Conservation (phyloP, 1,140 invertebrate genomes). For the Bombus vancouverensis region DNA sequence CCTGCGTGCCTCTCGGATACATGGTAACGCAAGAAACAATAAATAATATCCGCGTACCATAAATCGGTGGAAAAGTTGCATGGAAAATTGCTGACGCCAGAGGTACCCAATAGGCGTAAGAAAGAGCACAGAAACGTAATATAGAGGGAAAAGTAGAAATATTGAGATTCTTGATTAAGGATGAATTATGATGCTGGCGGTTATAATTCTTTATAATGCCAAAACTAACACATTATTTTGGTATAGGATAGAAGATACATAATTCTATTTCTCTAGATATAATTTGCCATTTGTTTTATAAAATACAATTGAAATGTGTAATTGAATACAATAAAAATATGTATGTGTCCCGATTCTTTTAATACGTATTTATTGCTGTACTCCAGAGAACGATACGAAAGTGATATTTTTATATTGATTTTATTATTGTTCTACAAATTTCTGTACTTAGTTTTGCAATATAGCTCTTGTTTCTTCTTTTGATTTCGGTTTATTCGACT, state of each 20-base stretch:
- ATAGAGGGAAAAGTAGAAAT: not conserved
- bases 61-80: not conserved
- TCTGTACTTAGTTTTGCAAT: not conserved
- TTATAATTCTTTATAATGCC: not conserved
- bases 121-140: not conserved
- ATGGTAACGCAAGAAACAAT: constrained; percentile 17
- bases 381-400: not conserved
- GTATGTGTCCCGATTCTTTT: no score
- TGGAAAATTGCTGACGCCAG: not conserved
- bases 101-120: not conserved
- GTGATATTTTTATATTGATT: not conserved
- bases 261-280: not conserved
- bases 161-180: not conserved
- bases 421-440: not conserved
- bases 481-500: not conserved
- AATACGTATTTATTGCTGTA: no score
- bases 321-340: no score
- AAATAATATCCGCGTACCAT: constrained; percentile 27
- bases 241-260: not conserved
- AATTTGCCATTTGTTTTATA: not conserved
- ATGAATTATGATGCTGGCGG: not conserved
- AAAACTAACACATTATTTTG: not conserved
- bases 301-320: not conserved
- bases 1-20: constrained; percentile 9
- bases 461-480: not conserved